phyloP scores from a whole-genome alignment of 2,888 invertebrate species.

The Dynastes hyllus region DNA sequence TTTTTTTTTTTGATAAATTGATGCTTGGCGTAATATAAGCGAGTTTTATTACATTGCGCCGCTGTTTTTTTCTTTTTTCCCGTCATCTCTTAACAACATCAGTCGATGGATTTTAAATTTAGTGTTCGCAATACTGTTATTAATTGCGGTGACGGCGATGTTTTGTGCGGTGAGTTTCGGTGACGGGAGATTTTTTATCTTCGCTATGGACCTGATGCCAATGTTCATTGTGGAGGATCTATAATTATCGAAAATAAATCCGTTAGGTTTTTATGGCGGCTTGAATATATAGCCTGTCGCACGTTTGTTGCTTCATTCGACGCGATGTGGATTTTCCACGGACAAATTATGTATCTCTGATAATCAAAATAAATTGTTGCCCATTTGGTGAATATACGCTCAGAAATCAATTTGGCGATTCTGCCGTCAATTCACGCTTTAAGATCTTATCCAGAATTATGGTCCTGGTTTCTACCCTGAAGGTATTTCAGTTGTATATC shows the following conservation, averaged over 20 bases:
- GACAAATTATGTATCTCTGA: constrained; percentile 13
- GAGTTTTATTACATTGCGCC: constrained; percentile 27
- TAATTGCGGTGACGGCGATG: constrained; percentile 27
- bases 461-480: too few relatives aligned
- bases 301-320: background rate
- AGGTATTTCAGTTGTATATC: too few relatives aligned
- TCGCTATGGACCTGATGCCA: background rate
- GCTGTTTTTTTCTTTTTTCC: constrained; percentile 17
- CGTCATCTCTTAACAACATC: background rate
- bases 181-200: constrained; percentile 19
- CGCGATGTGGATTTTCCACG: constrained; percentile 1
- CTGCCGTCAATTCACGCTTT: too few relatives aligned
- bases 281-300: constrained; percentile 6
- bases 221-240: constrained; percentile 21
- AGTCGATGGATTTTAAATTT: constrained; percentile 28
- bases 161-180: constrained; percentile 23
- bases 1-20: constrained; percentile 34
- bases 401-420: background rate
- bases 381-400: background rate
- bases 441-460: too few relatives aligned
- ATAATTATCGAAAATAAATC: constrained; percentile 33
- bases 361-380: constrained; percentile 24
- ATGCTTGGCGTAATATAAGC: constrained; percentile 25
- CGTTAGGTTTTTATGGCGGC: constrained; percentile 25
- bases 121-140: constrained; percentile 26